Conservation (phyloP, 2,888 invertebrate species). For the Charanyca ferruginea region DNA sequence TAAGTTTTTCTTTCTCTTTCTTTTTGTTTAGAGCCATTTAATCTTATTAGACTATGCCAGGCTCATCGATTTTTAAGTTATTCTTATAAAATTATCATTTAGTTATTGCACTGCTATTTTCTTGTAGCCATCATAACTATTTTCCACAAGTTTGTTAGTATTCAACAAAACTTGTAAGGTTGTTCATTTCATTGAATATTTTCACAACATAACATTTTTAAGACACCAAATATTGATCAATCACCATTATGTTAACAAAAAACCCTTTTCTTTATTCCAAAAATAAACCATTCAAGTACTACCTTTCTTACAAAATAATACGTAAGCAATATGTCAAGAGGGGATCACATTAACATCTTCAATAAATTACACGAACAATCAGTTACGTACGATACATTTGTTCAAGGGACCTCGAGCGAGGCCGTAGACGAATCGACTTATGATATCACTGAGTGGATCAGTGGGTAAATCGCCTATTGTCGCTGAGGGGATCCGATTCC, state of each 20-base stretch:
- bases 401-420: constrained; percentile 30
- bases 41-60: no score
- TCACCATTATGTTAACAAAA: background rate
- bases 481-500: constrained; percentile 59
- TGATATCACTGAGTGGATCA: constrained; percentile 64
- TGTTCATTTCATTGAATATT: no score
- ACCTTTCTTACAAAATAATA: constrained; percentile 32
- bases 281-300: constrained; percentile 24
- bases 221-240: background rate
- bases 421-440: constrained; percentile 58
- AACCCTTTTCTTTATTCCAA: background rate
- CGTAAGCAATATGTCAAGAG: constrained; percentile 36
- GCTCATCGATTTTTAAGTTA: no score
- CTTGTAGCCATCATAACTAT: no score
- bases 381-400: constrained; percentile 52
- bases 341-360: constrained; percentile 48
- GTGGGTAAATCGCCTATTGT: constrained; percentile 59
- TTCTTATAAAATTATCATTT: no score
- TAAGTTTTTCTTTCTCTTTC: no score
- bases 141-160: no score
- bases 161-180: no score
- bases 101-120: no score
- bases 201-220: background rate
- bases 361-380: constrained; percentile 52
- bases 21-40: no score